A percentile compares a stretch with the other conserved stretches of the same genome.
Evolutionary conservation across 2,113 vertebrate genomes (phyloP).

Genomic region (Apus apus): DNA sequence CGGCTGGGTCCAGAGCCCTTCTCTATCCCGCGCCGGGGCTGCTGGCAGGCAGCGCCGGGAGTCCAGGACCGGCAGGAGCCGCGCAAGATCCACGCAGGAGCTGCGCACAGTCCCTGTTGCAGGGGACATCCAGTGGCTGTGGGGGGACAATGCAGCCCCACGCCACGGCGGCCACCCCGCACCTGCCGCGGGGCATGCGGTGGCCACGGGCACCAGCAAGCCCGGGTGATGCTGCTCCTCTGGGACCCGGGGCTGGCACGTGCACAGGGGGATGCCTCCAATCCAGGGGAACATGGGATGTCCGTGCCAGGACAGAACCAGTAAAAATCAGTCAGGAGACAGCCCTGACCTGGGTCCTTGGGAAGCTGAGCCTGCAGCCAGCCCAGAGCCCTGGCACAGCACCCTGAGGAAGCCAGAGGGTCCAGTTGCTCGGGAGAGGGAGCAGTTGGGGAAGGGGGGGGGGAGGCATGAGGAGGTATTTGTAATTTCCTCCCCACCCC

Average conservation of each 20-base stretch:
- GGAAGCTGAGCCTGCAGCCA: not conserved
- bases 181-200: too few species aligned
- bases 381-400: not conserved
- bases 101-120: not conserved
- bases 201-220: too few species aligned
- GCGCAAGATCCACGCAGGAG: not conserved
- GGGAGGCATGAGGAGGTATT: not conserved
- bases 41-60: not conserved
- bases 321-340: not conserved
- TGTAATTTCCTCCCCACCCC: slow-evolving; percentile 48
- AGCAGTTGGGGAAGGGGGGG: not conserved
- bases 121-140: slow-evolving; percentile 51
- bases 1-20: too few species aligned
- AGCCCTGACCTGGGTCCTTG: not conserved
- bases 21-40: not conserved
- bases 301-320: not conserved
- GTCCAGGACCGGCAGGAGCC: not conserved
- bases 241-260: fast-evolving
- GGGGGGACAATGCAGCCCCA: not conserved
- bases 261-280: not conserved
- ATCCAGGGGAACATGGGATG: not conserved
- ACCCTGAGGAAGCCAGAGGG: too few species aligned
- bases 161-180: fast-evolving
- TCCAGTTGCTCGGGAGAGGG: too few species aligned
- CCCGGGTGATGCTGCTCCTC: not conserved